phyloP scores from a whole-genome alignment of 2,797 vertebrate species.

The Gadopsis marmoratus region DNA sequence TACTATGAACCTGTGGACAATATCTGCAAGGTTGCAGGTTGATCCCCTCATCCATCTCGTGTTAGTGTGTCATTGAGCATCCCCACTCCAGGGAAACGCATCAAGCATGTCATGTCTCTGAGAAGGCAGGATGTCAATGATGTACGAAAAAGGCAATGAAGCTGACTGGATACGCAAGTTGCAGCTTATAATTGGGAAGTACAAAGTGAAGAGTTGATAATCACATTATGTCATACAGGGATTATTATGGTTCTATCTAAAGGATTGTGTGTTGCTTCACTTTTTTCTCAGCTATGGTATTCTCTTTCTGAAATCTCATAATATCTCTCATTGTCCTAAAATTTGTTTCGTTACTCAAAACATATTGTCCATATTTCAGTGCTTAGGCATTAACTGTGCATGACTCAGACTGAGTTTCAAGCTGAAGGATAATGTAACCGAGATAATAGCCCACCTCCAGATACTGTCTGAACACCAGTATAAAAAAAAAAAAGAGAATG shows the following conservation, averaged over 20 bases:
- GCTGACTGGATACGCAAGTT: not conserved
- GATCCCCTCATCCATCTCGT: slow-evolving; percentile 48
- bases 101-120: not conserved
- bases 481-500: slow-evolving; percentile 6
- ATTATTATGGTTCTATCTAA: slow-evolving; percentile 12
- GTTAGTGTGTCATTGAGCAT: slow-evolving; percentile 33
- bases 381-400: not conserved
- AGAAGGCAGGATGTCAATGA: not conserved
- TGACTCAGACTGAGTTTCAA: slow-evolving; percentile 24
- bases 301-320: not conserved
- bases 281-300: not conserved
- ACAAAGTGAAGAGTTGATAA: not conserved
- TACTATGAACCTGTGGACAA: slow-evolving; percentile 38
- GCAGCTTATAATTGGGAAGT: not conserved
- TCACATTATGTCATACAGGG: not conserved
- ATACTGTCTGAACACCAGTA: not conserved
- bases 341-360: slow-evolving; percentile 1
- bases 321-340: not conserved
- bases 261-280: not conserved
- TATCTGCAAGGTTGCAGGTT: slow-evolving; percentile 54
- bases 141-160: not conserved
- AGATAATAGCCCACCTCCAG: slow-evolving; percentile 22
- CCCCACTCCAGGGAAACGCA: slow-evolving; percentile 9
- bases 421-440: slow-evolving; percentile 14
- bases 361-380: not conserved